Evolutionary conservation across 2,888 invertebrate species (phyloP).

Genomic region (Drosophila engyochracea): DNA sequence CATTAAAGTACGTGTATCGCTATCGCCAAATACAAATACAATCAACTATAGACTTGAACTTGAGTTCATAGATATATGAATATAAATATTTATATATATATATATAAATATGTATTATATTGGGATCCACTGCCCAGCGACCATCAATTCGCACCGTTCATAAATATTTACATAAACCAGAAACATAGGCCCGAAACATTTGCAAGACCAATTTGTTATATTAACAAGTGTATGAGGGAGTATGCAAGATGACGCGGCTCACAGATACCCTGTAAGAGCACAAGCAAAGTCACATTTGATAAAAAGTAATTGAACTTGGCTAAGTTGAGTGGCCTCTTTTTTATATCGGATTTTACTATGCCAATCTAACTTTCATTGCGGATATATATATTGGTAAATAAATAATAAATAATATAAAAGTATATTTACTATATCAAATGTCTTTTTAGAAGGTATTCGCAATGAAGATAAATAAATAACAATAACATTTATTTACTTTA

Average conservation of each 20-base stretch:
- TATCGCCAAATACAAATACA: slow-evolving; percentile 4
- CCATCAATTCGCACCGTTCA: slow-evolving; percentile 46
- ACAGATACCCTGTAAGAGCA: slow-evolving; percentile 23
- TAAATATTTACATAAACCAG: slow-evolving; percentile 72
- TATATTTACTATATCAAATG: neutral
- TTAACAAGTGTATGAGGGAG: slow-evolving; percentile 4
- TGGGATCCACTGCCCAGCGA: slow-evolving; percentile 16
- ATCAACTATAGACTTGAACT: slow-evolving; percentile 7
- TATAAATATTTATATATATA: neutral
- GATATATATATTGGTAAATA: neutral
- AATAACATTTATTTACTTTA: slow-evolving; percentile 22
- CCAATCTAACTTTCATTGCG: neutral
- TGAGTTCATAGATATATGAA: neutral
- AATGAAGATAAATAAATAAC: slow-evolving; percentile 7
- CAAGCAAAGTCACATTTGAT: neutral
- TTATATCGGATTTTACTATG: neutral
- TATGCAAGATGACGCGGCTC: neutral
- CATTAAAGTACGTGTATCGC: slow-evolving; percentile 11
- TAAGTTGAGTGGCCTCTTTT: neutral
- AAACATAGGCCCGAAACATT: slow-evolving; percentile 37
- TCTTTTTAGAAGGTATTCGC: neutral
- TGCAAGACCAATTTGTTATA: slow-evolving; percentile 61
- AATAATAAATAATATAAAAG: neutral
- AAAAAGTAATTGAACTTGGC: neutral
- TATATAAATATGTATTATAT: neutral